Base-by-base conservation (phyloP, 2,888 invertebrate species). In the Polydrusus cervinus region DNA sequence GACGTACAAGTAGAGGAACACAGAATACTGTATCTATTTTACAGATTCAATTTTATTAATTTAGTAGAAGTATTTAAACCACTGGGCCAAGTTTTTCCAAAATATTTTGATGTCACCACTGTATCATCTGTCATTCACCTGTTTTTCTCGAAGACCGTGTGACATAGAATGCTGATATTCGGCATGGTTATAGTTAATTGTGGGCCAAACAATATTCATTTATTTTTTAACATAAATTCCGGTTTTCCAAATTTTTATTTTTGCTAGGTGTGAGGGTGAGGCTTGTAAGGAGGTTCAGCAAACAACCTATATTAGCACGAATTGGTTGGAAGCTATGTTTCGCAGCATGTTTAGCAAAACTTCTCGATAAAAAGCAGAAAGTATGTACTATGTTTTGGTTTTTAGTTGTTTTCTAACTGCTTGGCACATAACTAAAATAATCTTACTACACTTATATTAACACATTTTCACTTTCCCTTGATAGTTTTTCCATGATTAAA, bases 261-360 rank as follows among this genome's bases (percentile, higher is more conserved):
- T 72, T 72, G 64, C 53, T 75, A 80, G 80, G 79, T 80, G 34
- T 34, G 34, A 34, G 34, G 34, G 18, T 62, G 73, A 76, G 72
- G 57, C 65, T 45, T 72, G 70, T 64, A 75, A 64, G 73, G 77
- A 78, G 74, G 66, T 71, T 55, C 74, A 77, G 64, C 76, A 77
- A 61, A 49, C 73, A 43, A 71, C 66, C 38, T 71, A 68, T 72
- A 64, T 73, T 57, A 75, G 71, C 74, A 65, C 75, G 47, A 77
- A 77, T 62, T 82, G 81, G 82, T 71, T 81, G 57, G 81, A 79
- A 75, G 78, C 76, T 75, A 80, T 82, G 80, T 75, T 81, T 65
- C 81, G 79, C 73, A 77, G 80, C 64, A 78, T 81, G 68, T 82
- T 82, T 79, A 76, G 72, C 76, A 81, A 81, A 77, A 80, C 76